Evolutionary conservation across 2,888 invertebrate genomes (phyloP).

Genomic region (Drosophila nr. fundita): DNA sequence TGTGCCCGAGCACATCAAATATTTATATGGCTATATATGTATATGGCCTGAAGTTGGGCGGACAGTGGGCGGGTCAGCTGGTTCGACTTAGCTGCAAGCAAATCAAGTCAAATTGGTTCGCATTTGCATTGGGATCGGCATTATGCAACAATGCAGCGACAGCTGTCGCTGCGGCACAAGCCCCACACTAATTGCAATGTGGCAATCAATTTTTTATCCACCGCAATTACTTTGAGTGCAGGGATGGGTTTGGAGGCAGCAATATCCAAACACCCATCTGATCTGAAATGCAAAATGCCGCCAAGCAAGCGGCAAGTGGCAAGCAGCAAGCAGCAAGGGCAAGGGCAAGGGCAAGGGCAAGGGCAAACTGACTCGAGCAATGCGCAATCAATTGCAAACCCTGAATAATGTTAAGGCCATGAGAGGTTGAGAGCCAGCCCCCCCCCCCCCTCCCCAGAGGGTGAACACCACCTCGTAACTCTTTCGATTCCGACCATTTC

Average conservation of each 20-base stretch:
- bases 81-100: conserved; percentile 11
- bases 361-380: neutral
- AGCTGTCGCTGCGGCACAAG: conserved; percentile 12
- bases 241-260: neutral
- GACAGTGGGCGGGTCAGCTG: neutral
- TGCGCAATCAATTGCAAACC: neutral
- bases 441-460: neutral
- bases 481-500: neutral
- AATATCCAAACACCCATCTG: neutral
- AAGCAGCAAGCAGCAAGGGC: neutral
- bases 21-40: neutral
- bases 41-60: neutral
- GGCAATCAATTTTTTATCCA: conserved; percentile 30
- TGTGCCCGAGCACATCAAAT: conserved; percentile 14
- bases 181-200: conserved; percentile 19
- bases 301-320: neutral
- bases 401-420: neutral
- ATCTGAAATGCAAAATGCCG: conserved; percentile 4
- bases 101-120: conserved; percentile 57
- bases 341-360: neutral
- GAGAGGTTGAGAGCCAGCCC: neutral
- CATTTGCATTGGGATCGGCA: conserved; percentile 36
- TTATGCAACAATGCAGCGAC: conserved; percentile 33
- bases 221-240: conserved; percentile 51
- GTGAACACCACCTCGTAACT: neutral